Percentiles rank a stretch among this genome's conserved stretches.
phyloP scores from a whole-genome alignment of 2,113 vertebrate genomes.

The Paraplagusia blochii region DNA sequence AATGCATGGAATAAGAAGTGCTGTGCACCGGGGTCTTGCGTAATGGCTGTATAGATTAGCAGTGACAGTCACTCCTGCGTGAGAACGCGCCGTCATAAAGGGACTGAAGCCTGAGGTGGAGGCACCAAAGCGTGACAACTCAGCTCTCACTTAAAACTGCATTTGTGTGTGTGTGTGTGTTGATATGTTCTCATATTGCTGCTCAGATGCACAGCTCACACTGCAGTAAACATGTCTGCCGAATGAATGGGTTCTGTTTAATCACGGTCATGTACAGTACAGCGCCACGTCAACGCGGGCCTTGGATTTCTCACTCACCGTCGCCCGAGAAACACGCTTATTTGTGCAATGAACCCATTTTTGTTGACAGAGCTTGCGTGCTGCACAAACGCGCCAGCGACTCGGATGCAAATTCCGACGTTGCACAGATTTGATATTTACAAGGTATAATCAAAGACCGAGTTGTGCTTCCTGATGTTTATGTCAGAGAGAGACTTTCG shows the following conservation, averaged over 20 bases:
- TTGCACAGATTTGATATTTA: constrained; percentile 11
- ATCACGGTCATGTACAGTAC: constrained; percentile 4
- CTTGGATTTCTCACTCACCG: constrained; percentile 3
- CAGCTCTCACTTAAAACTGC: constrained; percentile 41
- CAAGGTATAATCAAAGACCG: constrained; percentile 4
- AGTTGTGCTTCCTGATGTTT: background rate
- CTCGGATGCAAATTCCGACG: constrained; percentile 14
- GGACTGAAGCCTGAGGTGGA: constrained; percentile 37
- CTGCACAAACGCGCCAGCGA: constrained; percentile 11
- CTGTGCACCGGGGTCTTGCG: constrained; percentile 27
- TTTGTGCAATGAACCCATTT: constrained; percentile 21
- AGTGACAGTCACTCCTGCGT: constrained; percentile 64
- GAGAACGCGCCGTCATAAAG: constrained; percentile 46
- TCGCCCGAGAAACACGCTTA: background rate
- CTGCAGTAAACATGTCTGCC: background rate
- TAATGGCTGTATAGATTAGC: constrained; percentile 63
- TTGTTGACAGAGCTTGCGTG: background rate
- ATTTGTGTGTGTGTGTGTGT: constrained; percentile 28
- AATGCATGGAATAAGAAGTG: constrained; percentile 32
- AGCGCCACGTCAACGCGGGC: background rate
- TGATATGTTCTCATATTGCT: background rate
- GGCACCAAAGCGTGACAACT: constrained; percentile 46
- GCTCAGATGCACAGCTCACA: constrained; percentile 2
- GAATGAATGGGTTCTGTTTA: constrained; percentile 2
- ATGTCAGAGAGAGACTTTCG: no score